phyloP scores from a whole-genome alignment of 2,797 vertebrate genomes.

The Xiphophorus birchmanni region DNA sequence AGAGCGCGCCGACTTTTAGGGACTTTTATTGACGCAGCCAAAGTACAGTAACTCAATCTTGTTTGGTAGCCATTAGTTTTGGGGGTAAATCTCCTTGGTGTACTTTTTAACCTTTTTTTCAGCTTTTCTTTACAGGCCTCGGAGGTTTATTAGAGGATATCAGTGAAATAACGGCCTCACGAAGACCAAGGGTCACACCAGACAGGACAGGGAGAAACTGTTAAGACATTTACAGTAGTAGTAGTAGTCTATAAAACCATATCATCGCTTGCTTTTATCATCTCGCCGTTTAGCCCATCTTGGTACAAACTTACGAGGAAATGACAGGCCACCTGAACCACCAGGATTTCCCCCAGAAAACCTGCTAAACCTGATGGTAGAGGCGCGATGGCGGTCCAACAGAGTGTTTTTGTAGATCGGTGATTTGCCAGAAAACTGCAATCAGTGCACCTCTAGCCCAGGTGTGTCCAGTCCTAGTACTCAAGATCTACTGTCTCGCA shows the following conservation, averaged over 20 bases:
- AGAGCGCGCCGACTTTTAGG: neutral
- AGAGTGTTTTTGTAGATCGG: neutral
- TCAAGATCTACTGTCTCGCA: no score
- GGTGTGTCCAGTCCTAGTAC: no score
- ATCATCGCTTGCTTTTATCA: neutral
- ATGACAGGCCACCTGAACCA: neutral
- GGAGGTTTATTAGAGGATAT: neutral
- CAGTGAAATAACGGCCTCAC: neutral
- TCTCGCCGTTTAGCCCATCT: neutral
- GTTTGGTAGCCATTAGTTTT: neutral
- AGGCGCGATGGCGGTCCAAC: no score
- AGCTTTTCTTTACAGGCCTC: neutral
- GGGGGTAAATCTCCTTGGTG: neutral
- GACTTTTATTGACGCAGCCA: neutral
- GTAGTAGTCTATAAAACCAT: neutral
- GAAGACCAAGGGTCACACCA: neutral
- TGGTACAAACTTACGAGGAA: neutral
- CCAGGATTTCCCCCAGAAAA: neutral
- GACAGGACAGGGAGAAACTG: neutral
- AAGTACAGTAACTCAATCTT: conserved; percentile 1
- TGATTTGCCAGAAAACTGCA: neutral
- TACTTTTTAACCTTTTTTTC: neutral
- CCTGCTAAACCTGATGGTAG: no score
- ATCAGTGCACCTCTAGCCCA: neutral
- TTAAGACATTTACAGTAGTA: neutral